Base-by-base conservation (phyloP, 2,888 invertebrate genomes). In the Platynereis dumerilii region DNA sequence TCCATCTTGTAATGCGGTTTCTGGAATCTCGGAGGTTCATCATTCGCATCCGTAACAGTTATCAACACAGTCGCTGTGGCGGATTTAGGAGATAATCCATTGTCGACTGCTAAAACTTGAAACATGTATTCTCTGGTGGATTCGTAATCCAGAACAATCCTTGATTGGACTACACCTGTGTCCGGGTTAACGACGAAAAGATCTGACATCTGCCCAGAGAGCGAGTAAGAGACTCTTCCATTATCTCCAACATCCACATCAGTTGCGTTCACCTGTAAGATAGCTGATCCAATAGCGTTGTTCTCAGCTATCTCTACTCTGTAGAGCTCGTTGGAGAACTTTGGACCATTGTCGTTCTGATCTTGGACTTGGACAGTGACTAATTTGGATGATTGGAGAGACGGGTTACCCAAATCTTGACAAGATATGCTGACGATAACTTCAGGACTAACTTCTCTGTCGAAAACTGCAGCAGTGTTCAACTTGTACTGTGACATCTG, bases 41-140 rank as follows among this genome's bases (percentile, higher is more conserved):
- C 68, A 29, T 68, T 66, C n/a, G 26, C 55, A 48, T 68, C 68
- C 2, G 53, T 24, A 2, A 68, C 56, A 2, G 48, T 59, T 20
- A 68, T 60, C 15, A 20, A 28, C 15, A 68, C 95, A 12, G 92
- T 93, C 15, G 95, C 95, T 5, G 91, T 92, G 60, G 95, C 93
- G 62, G 93, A 92, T n/a, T 92, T 86, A 1, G 94, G 93, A n/a
- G 20, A 20, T 2, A 45, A 26, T 0, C 92, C 94, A 75, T 91
- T 91, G 86, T 96, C 96, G 80, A 92, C 91, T 5, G 95, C 96
- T 82, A 91, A 91, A 64, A 95, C 89, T 5, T 93, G 20, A 29
- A 64, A 58, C 34, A 42, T n/a, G 24, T 48, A 52, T 26, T 64
- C 64, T 39, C 27, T 53, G 20, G 29, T 52, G 2, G 52, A 45